These are phyloP conservation scores for Eupelmus urozonus DNA, from an alignment of 2,888 invertebrate species.

Conservation along the genomic window DNA sequence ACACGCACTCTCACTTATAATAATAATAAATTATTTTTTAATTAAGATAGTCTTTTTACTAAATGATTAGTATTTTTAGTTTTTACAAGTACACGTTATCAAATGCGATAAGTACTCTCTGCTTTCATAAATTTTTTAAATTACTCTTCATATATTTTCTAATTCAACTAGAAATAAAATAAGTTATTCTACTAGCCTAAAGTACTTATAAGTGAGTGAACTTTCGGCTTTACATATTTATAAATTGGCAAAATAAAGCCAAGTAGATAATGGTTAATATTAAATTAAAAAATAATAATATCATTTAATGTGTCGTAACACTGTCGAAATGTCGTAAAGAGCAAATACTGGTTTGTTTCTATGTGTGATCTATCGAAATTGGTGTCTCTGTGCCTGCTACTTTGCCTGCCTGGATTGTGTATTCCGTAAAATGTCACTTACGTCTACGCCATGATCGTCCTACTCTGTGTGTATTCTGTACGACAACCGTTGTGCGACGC, in stretches of 20 bases:
- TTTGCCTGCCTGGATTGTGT: slow-evolving; percentile 65
- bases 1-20: too few relatives aligned
- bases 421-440: slow-evolving; percentile 65
- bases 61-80: too few relatives aligned
- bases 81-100: too few relatives aligned
- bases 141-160: too few relatives aligned
- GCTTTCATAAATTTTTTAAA: too few relatives aligned
- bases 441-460: slow-evolving; percentile 60
- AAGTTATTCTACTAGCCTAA: too few relatives aligned
- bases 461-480: slow-evolving; percentile 64
- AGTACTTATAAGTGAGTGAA: slow-evolving; percentile 8
- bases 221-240: not conserved
- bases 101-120: too few relatives aligned
- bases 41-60: too few relatives aligned
- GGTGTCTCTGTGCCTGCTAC: slow-evolving; percentile 65
- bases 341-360: slow-evolving; percentile 60
- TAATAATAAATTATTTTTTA: too few relatives aligned
- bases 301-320: slow-evolving; percentile 34
- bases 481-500: slow-evolving; percentile 80
- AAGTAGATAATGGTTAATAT: too few relatives aligned
- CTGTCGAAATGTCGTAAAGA: slow-evolving; percentile 31
- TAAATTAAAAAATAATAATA: slow-evolving; percentile 6
- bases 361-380: slow-evolving; percentile 63
- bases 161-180: too few relatives aligned
- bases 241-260: slow-evolving; percentile 14